Percentiles rank a stretch among this genome's conserved stretches.
Evolutionary conservation across 2,888 invertebrate genomes (phyloP).

Genomic region (Diachrysia chrysitis): DNA sequence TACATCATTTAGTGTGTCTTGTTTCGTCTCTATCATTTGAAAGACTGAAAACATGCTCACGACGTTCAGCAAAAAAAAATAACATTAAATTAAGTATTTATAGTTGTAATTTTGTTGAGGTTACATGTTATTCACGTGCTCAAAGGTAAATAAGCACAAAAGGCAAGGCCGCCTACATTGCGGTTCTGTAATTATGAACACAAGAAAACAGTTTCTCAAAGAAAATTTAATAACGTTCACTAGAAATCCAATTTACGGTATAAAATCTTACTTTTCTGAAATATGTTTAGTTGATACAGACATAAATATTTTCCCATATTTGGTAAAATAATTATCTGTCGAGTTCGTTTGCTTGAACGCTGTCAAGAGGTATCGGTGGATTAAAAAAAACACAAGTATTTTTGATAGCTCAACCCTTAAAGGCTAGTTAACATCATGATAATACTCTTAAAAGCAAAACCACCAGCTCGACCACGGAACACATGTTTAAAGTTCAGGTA

Average conservation of each 20-base stretch:
- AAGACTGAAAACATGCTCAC: not conserved
- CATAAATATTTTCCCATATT: too few species aligned
- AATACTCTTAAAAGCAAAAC: not conserved
- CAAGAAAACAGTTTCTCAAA: not conserved
- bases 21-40: not conserved
- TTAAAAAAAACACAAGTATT: too few species aligned
- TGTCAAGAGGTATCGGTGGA: too few species aligned
- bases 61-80: not conserved
- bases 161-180: not conserved
- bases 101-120: not conserved
- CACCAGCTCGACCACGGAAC: not conserved
- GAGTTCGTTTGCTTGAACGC: not conserved
- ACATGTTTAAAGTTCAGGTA: not conserved
- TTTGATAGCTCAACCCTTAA: too few species aligned
- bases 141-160: not conserved
- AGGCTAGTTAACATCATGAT: too few species aligned
- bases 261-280: not conserved
- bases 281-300: not conserved
- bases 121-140: not conserved
- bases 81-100: not conserved
- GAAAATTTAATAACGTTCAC: not conserved
- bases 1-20: not conserved
- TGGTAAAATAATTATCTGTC: too few species aligned
- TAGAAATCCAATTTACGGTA: not conserved
- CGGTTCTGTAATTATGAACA: constrained; percentile 1